Conservation (phyloP, 1,140 invertebrate species). For the Himalopsyche phryganea region DNA sequence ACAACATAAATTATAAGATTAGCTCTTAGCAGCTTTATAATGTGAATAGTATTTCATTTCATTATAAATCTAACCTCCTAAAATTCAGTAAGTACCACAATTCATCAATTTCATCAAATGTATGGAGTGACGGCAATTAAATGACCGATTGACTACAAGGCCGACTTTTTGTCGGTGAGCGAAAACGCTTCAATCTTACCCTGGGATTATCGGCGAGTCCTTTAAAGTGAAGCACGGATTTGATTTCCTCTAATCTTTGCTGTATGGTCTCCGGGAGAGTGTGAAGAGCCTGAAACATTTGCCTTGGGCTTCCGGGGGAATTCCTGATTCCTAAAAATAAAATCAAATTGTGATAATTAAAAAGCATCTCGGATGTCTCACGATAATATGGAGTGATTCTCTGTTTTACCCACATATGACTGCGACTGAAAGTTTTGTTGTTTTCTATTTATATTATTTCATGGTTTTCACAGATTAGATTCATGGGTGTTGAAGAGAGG, state of each 20-base stretch:
- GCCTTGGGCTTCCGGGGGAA: slow-evolving; percentile 48
- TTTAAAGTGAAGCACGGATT: slow-evolving; percentile 52
- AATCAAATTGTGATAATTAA: neutral
- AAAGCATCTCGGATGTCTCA: too few species aligned
- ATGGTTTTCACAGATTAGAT: too few species aligned
- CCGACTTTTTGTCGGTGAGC: neutral
- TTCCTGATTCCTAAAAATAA: slow-evolving; percentile 45
- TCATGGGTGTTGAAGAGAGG: too few species aligned
- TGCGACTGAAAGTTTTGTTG: neutral
- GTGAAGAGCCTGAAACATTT: slow-evolving; percentile 53
- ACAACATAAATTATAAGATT: too few species aligned
- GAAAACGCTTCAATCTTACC: slow-evolving; percentile 34
- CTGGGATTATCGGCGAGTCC: slow-evolving; percentile 53
- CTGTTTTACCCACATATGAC: neutral
- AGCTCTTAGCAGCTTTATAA: too few species aligned
- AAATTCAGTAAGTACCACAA: neutral
- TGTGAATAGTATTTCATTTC: neutral
- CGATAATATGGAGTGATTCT: too few species aligned
- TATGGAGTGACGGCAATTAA: neutral
- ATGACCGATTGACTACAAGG: too few species aligned
- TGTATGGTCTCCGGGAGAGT: slow-evolving; percentile 51
- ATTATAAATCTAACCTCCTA: neutral
- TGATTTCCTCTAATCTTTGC: slow-evolving; percentile 49
- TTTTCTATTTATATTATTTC: slow-evolving; percentile 4
- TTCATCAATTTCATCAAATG: neutral